These are phyloP conservation scores for Drosophila rhopaloa DNA, from an alignment of 1,140 invertebrate genomes.

Conservation along the genomic window DNA sequence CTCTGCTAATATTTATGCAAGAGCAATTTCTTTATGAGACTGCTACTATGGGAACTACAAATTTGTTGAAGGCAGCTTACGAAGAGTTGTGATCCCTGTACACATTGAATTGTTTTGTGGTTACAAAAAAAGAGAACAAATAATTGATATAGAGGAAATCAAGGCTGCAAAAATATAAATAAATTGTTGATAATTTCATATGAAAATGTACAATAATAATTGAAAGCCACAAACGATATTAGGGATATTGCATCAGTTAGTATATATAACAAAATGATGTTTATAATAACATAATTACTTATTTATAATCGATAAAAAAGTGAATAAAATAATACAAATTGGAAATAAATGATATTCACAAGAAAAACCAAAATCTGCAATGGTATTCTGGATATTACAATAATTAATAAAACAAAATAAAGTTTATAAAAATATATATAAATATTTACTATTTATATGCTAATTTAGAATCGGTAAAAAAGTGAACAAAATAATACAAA, in stretches of 20 bases:
- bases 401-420: too few species aligned
- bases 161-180: too few species aligned
- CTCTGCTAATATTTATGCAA: slow-evolving; percentile 9
- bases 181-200: too few species aligned
- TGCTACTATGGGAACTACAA: background rate
- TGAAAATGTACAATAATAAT: background rate
- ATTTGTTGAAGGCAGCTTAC: background rate
- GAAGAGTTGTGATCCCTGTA: too few species aligned
- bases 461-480: background rate
- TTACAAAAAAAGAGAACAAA: too few species aligned
- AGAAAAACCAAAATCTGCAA: background rate
- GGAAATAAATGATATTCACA: slow-evolving; percentile 1
- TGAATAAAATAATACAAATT: background rate
- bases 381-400: background rate
- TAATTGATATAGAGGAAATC: too few species aligned
- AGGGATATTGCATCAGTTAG: too few species aligned
- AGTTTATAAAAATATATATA: too few species aligned
- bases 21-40: background rate
- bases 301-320: background rate
- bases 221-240: background rate
- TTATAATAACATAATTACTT: too few species aligned
- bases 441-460: too few species aligned
- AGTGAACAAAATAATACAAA: background rate
- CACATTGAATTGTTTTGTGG: too few species aligned
- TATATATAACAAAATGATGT: too few species aligned